Evolutionary conservation across 1,140 invertebrate species (phyloP), one percentile per base, ranked within the genome.

Genomic region (Physella acuta): DNA sequence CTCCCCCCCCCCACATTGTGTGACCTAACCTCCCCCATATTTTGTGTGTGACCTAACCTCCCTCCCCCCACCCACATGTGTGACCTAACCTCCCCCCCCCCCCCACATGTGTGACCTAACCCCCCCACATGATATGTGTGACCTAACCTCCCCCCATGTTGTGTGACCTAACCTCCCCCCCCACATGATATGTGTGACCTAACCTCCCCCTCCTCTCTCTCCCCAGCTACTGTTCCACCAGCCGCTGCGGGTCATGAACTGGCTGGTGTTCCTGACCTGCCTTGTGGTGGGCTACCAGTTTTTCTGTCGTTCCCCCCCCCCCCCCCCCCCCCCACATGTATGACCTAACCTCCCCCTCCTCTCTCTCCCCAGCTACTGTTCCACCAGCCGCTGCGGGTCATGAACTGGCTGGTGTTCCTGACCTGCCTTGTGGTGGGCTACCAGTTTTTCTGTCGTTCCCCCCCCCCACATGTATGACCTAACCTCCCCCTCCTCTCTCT

Each of bases 211-310:
- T 11, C 53, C 28, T 11, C 53, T 26, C 53, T 26, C 53, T 24
- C 28, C 17, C 17, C 88, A 97, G 94, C 87, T 88, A 71, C 86
- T 97, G 55, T 97, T 97, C 83, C 90, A 89, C 73, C 92, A 94
- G 83, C 94, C 95, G n/a, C 90, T 92, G 34, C 86, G 89, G 56
- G 85, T 94, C 0, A 87, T 93, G n/a, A 91, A 90, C 75, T 86
- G 90, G 30, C 80, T 96, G 37, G 86, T 95, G 11, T 87, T 89
- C 2, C 80, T 94, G 0, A 92, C 94, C 75, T 82, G 91, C 8
- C 83, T 89, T 0, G 82, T 96, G 28, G 88, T 97, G 17, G 82
- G 90, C 0, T 85, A 91, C 24, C 92, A 97, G 85, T 86, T 97
- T 51, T 87, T 91, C 60, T 87, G 94, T 30, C 53, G 53, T 28